Conservation (phyloP, 2,113 vertebrate genomes). For the Kobus ellipsiprymnus region DNA sequence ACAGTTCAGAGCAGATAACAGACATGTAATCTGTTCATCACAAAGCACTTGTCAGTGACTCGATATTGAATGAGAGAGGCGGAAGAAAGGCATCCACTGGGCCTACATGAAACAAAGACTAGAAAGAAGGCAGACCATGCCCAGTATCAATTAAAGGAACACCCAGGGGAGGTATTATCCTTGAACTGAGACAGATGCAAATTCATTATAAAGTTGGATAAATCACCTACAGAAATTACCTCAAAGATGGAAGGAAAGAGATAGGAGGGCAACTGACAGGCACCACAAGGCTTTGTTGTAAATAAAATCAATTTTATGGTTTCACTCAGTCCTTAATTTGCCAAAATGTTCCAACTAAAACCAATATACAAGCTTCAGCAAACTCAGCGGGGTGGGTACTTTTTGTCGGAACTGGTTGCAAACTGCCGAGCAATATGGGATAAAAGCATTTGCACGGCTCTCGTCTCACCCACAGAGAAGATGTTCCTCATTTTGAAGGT, state of each 20-base stretch:
- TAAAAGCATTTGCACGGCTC: constrained; percentile 34
- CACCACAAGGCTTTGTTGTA: neutral
- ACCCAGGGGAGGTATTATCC: neutral
- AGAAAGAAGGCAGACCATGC: neutral
- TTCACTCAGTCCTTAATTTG: constrained; percentile 54
- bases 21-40: neutral
- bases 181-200: constrained; percentile 32
- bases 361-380: constrained; percentile 43
- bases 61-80: neutral
- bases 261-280: neutral
- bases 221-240: constrained; percentile 30
- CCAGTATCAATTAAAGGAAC: neutral
- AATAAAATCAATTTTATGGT: constrained; percentile 57
- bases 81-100: neutral
- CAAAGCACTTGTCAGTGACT: neutral
- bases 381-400: constrained; percentile 16
- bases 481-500: constrained; percentile 61
- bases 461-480: constrained; percentile 51
- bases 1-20: neutral
- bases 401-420: constrained; percentile 31
- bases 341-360: constrained; percentile 64
- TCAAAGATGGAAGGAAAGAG: neutral
- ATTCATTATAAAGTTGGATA: neutral
- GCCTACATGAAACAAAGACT: neutral
- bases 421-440: constrained; percentile 37